Base-by-base conservation (phyloP, 2,888 invertebrate genomes). In the Nomada ferruginata region DNA sequence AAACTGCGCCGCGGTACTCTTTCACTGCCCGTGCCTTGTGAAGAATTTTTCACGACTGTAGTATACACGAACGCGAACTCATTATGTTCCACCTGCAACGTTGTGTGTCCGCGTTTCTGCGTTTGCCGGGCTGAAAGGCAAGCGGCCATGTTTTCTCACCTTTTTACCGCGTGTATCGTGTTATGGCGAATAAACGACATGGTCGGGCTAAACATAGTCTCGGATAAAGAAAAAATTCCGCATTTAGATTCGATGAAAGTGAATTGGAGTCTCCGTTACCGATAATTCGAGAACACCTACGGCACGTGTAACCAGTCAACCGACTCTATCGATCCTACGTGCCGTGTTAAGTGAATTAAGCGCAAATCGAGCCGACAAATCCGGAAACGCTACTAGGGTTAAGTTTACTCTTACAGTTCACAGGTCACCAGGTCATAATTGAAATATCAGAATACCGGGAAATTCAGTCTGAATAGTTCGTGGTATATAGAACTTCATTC, bases 401-500 rank as follows among this genome's bases (percentile, higher is more conserved):
- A 57, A 70, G 60, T 76, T 77, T 66, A 65, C 55, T 69, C 50
- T 82, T 3, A 26, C 36, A 47, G 57, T 80, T 81, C 61, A 52
- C 57, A 42, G 72, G 47, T 53, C 63, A 71, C 64, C 53, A 53
- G 59, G 18, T 23, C 59, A 61, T 69, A 72, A 83, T 82, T 68
- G 59, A 71, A 53, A 66, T 82, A 60, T 53, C 69, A 10, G 26
- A 47, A 53, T 65, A 23, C 20, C 47, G 15, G 5, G 53, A 29
- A 36, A 36, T 7, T 7, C 7, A 36, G 7, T 36, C 36, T 7
- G 36, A 36, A 36, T 36, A 36, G 36, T 36, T 36, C 36, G 36
- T 36, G 36, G 36, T 66, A 13, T 11, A 29, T 23, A 74, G 18
- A 60, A 65, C 59, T 60, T 59, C 26, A 26, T 64, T 53, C 20